Conservation (phyloP, 2,888 invertebrate genomes). For the Linyphia triangularis region DNA sequence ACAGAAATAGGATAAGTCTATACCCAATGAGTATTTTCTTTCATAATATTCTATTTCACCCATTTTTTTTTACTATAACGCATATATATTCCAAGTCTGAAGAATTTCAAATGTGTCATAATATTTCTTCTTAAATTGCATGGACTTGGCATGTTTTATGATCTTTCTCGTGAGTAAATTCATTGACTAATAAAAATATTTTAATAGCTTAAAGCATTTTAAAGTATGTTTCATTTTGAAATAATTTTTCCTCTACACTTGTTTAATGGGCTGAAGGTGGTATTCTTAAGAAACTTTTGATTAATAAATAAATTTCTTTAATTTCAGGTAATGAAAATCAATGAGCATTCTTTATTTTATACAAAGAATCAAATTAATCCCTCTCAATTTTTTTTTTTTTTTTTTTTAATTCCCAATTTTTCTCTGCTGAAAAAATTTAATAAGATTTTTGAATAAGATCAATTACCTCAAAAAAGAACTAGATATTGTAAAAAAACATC, state of each 20-base stretch:
- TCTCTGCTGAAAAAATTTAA: too few species aligned
- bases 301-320: too few species aligned
- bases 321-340: too few species aligned
- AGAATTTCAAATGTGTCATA: neutral
- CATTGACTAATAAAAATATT: neutral
- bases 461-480: too few species aligned
- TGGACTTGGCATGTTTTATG: neutral
- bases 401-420: too few species aligned
- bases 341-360: too few species aligned
- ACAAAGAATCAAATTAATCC: too few species aligned
- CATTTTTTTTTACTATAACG: neutral
- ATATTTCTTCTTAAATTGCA: neutral
- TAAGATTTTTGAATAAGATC: too few species aligned
- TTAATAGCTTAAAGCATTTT: neutral
- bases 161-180: neutral
- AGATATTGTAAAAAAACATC: too few species aligned
- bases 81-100: constrained; percentile 5
- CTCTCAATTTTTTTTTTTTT: too few species aligned
- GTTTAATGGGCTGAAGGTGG: too few species aligned
- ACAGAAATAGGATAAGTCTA: constrained; percentile 10
- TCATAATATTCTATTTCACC: neutral
- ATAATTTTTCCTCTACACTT: neutral
- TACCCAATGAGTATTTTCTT: neutral
- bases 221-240: neutral
- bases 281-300: too few species aligned